Evolutionary conservation across 2,797 vertebrate genomes (phyloP), one percentile per base, ranked within the genome.

Genomic region (Acanthurus tractus): DNA sequence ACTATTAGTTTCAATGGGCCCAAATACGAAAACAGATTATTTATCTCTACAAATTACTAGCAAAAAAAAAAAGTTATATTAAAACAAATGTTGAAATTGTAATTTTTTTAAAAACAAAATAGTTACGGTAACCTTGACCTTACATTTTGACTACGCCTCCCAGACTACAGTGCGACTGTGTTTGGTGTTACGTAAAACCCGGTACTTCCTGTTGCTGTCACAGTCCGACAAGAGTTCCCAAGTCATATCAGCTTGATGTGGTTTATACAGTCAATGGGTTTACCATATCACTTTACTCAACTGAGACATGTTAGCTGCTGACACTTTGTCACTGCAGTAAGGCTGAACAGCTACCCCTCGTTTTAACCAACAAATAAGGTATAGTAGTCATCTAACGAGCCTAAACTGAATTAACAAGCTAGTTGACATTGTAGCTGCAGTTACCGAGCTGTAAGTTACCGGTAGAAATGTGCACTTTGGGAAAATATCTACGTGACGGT

Each of bases 131-230:
- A 22, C 2, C 13, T n/a, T 17, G 4, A 52, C 3, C 17, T 5
- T 20, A n/a, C 57, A 4, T 0, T 6, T 49, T 14, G 25, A 86
- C 86, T 88, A 61, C 86, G 82, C 59, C 2, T 86, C 84, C 88
- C 91, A 88, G 62, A 34, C 0, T 63, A 3, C 81, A 76, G 2
- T 10, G n/a, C 29, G 36, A 18, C 3, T 1, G 14, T 62, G 29
- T 69, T 62, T 70, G 79, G 83, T 88, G 87, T 85, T 55, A 64
- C 81, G 1, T 61, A 9, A 48, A 83, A 81, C 15, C 3, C 0
- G 17, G 63, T 56, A 54, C 44, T 90, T 94, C 91, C 90, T 38
- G 82, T 86, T 86, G 1, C 22, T 56, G 70, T 46, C 38, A 9
- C 54, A 6, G 10, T 14, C 14, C 14, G n/a, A 58, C n/a, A 6